Base-by-base conservation (phyloP, 2,113 vertebrate species). In the Tiliqua scincoides region DNA sequence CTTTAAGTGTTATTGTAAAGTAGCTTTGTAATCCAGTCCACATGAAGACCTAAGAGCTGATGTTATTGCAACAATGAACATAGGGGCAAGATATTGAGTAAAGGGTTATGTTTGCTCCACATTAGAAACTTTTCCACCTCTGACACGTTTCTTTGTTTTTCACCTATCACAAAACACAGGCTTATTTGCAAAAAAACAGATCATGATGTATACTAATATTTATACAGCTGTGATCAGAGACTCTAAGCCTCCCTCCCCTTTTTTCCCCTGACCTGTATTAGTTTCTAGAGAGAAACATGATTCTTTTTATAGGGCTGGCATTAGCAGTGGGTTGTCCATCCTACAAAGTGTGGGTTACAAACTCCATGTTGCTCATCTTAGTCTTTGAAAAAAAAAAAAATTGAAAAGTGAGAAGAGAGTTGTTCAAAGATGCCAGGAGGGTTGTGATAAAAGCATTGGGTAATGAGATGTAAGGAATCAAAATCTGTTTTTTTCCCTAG, bases 401-500 rank as follows among this genome's bases (percentile, higher is more conserved):
- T 82, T 43, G 18, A 80, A 68, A 87, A 86, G 81, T 87, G 83
- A 87, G 83, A 72, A 79, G 75, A 62, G 75, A 84, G 82, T 85
- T 91, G 79, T 94, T 93, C 92, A 91, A 93, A 91, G 92, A 92
- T 89, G 91, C 92, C 91, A 89, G 87, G 82, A 88, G 89, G 89
- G 48, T 82, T 30, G 63, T 93, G 94, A 94, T 95, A 92, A 96
- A 94, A 94, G 92, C 17, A 0, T 82, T 84, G 79, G 85, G 91
- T 95, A 93, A 93, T 90, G 87, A 93, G 86, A 92, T 93, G 83
- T 95, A 94, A 95, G 91, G 90, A 89, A 83, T 15, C 89, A 88
- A 48, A 48, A 48, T 48, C 87, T 89, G 85, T 82, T 0, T 84
- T 70, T 87, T 83, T 14, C 76, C 81, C 90, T 90, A 88, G 82